Evolutionary conservation across 2,888 invertebrate genomes (phyloP).

Genomic region (Nematopogon swammerdamellus): DNA sequence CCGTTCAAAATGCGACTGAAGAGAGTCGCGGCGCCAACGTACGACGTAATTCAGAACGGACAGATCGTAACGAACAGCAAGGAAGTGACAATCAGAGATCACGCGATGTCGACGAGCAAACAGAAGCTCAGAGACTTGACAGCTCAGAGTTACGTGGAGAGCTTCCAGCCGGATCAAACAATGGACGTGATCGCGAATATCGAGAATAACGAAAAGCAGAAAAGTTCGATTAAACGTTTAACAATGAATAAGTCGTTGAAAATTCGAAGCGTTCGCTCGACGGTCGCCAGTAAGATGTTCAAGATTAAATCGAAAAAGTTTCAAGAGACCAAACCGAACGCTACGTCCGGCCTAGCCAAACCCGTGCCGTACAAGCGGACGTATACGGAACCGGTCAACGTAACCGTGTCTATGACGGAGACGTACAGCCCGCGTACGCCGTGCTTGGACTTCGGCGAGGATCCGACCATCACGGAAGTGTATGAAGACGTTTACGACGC

Average conservation of each 20-base stretch:
- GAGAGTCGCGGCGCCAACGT: not conserved
- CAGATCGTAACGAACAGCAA: not conserved
- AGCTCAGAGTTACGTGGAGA: not conserved
- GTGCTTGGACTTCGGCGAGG: not conserved
- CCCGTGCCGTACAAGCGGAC: not conserved
- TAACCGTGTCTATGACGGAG: not conserved
- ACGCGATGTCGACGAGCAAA: not conserved
- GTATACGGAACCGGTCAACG: not conserved
- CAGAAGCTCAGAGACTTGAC: not conserved
- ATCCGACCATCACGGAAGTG: not conserved
- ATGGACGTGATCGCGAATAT: not conserved
- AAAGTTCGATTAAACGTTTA: not conserved
- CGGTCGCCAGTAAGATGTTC: too few relatives aligned
- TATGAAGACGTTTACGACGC: not conserved
- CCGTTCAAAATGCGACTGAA: not conserved
- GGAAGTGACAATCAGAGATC: not conserved
- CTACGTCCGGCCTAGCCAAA: not conserved
- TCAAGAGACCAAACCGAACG: not conserved
- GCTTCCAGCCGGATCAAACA: not conserved
- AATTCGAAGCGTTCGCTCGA: too few relatives aligned
- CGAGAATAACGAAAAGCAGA: not conserved
- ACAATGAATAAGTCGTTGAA: too few relatives aligned
- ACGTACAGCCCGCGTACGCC: not conserved
- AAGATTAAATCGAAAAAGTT: too few relatives aligned
- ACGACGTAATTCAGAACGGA: too few relatives aligned